Evolutionary conservation across 2,113 vertebrate genomes (phyloP).

Genomic region (Sapajus apella): DNA sequence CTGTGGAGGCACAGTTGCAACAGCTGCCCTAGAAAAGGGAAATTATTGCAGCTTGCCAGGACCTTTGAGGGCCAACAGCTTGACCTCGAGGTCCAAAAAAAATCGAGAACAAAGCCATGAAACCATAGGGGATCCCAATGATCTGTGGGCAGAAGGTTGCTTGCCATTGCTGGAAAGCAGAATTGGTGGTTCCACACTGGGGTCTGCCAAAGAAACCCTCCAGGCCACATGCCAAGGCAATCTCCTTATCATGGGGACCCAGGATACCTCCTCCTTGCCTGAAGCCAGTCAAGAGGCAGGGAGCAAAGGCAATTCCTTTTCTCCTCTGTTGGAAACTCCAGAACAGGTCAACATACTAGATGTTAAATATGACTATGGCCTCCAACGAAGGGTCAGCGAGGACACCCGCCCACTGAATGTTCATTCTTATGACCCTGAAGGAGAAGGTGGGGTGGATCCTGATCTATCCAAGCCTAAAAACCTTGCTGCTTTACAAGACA

Average conservation of each 20-base stretch:
- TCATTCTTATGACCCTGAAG: slow-evolving; percentile 8
- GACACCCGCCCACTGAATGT: background rate
- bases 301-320: background rate
- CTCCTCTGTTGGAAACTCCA: slow-evolving; percentile 41
- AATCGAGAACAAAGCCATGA: background rate
- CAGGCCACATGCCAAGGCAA: background rate
- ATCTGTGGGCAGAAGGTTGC: slow-evolving; percentile 31
- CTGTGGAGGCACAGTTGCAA: background rate
- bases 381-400: background rate
- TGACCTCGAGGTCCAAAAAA: background rate
- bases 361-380: background rate
- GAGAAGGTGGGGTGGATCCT: background rate
- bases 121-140: background rate
- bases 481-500: background rate
- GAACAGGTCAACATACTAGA: background rate
- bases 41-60: background rate
- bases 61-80: background rate
- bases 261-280: background rate
- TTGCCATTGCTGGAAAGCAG: slow-evolving; percentile 13
- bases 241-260: background rate
- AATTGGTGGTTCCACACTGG: background rate
- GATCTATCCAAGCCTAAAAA: slow-evolving; percentile 6
- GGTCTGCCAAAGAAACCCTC: slow-evolving; percentile 42
- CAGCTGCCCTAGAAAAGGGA: background rate
- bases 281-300: background rate